Percentiles rank a stretch among this genome's conserved stretches.
These are phyloP conservation scores for Aulostomus chinensis DNA, from an alignment of 2,797 vertebrate species.

Conservation along the genomic window DNA sequence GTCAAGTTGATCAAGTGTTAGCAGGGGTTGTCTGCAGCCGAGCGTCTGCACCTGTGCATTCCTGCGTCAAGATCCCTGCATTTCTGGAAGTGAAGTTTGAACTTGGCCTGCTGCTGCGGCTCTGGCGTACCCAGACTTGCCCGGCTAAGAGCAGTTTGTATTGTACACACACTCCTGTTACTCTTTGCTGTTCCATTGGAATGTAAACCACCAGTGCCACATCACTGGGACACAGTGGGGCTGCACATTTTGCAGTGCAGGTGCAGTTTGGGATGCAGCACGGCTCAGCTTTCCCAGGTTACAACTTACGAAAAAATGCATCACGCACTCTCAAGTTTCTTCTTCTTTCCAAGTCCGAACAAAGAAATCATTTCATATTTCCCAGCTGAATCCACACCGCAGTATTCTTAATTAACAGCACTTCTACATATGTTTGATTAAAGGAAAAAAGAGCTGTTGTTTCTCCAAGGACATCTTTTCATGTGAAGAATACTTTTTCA, in stretches of 20 bases:
- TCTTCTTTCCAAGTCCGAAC: constrained; percentile 76
- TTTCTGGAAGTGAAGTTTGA: constrained; percentile 52
- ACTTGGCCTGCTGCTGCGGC: constrained; percentile 60
- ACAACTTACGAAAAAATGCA: constrained; percentile 19
- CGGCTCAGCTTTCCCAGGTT: constrained; percentile 25
- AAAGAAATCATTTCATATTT: constrained; percentile 85
- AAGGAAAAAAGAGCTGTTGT: constrained; percentile 92
- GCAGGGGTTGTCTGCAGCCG: constrained; percentile 49
- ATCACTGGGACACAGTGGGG: constrained; percentile 9
- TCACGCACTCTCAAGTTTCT: constrained; percentile 24
- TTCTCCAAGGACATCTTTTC: constrained; percentile 89
- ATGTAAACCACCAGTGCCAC: constrained; percentile 61
- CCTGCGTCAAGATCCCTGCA: constrained; percentile 47
- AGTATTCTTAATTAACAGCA: constrained; percentile 87
- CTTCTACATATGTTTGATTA: constrained; percentile 92
- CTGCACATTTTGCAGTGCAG: constrained; percentile 45
- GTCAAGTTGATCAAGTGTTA: constrained; percentile 62
- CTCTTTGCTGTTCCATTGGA: constrained; percentile 54
- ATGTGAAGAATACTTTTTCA: constrained; percentile 83
- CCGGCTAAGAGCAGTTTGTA: constrained; percentile 50
- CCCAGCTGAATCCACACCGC: constrained; percentile 79
- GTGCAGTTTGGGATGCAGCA: constrained; percentile 33
- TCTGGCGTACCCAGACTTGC: constrained; percentile 68
- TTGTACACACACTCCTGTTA: constrained; percentile 65
- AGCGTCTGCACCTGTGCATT: constrained; percentile 76